A percentile compares a stretch with the other conserved stretches of the same genome.
Evolutionary conservation across 1,140 invertebrate species (phyloP).

Genomic region (Hyles vespertilio): DNA sequence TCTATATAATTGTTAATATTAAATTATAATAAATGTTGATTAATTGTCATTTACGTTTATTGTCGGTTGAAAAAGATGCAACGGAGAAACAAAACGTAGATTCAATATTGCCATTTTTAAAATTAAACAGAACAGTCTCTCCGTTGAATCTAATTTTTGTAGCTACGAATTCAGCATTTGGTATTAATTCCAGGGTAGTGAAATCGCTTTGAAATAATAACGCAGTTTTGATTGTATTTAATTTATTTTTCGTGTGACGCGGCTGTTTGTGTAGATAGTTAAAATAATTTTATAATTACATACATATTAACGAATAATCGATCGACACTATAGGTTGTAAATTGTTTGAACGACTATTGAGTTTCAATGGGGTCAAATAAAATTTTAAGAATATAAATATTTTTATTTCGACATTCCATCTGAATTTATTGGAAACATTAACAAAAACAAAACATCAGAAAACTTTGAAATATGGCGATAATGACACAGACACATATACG

Average conservation of each 20-base stretch:
- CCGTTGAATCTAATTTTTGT: too few species aligned
- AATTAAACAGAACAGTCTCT: too few species aligned
- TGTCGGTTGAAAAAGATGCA: slow-evolving; percentile 1
- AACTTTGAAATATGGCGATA: too few species aligned
- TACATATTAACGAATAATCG: slow-evolving; percentile 15
- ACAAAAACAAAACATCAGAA: too few species aligned
- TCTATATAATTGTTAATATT: slow-evolving; percentile 74
- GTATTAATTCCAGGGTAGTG: slow-evolving; percentile 32
- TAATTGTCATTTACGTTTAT: slow-evolving; percentile 44
- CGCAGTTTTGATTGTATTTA: slow-evolving; percentile 4
- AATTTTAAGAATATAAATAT: slow-evolving; percentile 56
- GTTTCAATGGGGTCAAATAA: slow-evolving; percentile 72
- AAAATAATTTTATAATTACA: slow-evolving; percentile 42
- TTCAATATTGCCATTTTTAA: neutral
- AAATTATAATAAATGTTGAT: slow-evolving; percentile 68
- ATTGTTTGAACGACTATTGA: slow-evolving; percentile 65
- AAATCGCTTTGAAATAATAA: slow-evolving; percentile 27
- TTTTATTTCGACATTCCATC: slow-evolving; percentile 1
- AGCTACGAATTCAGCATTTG: neutral
- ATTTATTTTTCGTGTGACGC: slow-evolving; percentile 15
- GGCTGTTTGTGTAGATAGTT: slow-evolving; percentile 43
- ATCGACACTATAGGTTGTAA: slow-evolving; percentile 57
- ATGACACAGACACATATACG: too few species aligned
- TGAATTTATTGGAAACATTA: too few species aligned
- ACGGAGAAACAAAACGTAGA: neutral